A percentile compares a stretch with the other conserved stretches of the same genome.
Conservation (phyloP, 1,140 invertebrate species). For the Orchesella cincta region DNA sequence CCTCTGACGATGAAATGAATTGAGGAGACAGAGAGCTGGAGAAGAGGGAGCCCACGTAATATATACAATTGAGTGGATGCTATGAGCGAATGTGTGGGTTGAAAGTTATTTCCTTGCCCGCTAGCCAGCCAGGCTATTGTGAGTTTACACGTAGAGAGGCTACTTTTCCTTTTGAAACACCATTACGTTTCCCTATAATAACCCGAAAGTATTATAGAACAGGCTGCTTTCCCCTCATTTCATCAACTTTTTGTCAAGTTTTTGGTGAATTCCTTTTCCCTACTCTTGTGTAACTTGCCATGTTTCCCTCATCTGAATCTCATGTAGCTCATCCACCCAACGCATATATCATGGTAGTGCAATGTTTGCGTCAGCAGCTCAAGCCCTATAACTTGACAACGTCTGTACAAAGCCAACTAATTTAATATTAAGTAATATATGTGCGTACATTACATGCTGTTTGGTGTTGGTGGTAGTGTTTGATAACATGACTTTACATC, state of each 20-base stretch:
- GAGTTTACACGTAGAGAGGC: background rate
- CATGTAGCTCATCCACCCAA: background rate
- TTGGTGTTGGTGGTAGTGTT: conserved; percentile 17
- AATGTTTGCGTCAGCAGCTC: background rate
- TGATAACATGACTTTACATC: conserved; percentile 20
- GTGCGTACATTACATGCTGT: background rate
- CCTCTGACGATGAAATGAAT: conserved; percentile 18
- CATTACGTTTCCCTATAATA: conserved; percentile 13
- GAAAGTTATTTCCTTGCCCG: background rate
- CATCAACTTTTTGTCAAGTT: conserved; percentile 18
- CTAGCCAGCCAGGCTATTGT: background rate
- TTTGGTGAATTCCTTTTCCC: conserved; percentile 2
- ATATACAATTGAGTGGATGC: conserved; percentile 5
- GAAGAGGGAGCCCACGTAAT: background rate
- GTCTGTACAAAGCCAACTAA: background rate
- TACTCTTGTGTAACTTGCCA: background rate
- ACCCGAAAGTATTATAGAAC: too few relatives aligned
- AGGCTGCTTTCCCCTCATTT: conserved; percentile 3
- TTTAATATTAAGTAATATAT: conserved; percentile 22
- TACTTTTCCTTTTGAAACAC: background rate
- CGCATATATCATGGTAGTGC: background rate
- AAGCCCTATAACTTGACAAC: background rate
- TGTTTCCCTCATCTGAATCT: background rate
- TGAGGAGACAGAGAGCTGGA: background rate
- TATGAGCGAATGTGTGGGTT: too few relatives aligned